A percentile compares a stretch with the other conserved stretches of the same genome.
phyloP scores from a whole-genome alignment of 2,888 invertebrate species.

The Drosophila anomalata region DNA sequence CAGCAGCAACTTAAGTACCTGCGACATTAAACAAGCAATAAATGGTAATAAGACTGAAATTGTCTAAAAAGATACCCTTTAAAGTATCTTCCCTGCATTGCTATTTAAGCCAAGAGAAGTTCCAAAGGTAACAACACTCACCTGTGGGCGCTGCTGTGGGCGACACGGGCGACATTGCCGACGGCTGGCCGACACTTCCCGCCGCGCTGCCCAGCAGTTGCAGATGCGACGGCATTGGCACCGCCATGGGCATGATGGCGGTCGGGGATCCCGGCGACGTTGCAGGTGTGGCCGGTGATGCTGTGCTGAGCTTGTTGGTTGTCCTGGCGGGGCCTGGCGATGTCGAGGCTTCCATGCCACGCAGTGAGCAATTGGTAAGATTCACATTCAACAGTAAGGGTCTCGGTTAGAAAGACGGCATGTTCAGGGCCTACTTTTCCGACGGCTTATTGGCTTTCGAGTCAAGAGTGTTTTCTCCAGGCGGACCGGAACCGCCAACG shows the following conservation, averaged over 20 bases:
- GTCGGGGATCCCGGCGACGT: constrained; percentile 37
- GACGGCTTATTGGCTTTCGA: constrained; percentile 55
- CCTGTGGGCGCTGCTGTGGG: constrained; percentile 68
- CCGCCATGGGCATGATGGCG: constrained; percentile 53
- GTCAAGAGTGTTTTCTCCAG: constrained; percentile 22
- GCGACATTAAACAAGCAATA: neutral
- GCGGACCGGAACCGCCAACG: constrained; percentile 39
- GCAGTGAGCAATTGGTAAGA: constrained; percentile 16
- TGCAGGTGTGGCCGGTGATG: constrained; percentile 60
- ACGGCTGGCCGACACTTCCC: constrained; percentile 54
- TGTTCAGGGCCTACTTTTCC: constrained; percentile 40
- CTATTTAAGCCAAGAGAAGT: neutral
- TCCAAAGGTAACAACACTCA: constrained; percentile 45
- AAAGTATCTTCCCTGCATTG: neutral
- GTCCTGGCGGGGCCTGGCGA: constrained; percentile 55
- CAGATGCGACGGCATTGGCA: constrained; percentile 66
- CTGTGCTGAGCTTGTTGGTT: constrained; percentile 19
- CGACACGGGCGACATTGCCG: constrained; percentile 59
- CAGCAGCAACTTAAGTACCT: neutral
- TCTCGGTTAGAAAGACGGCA: constrained; percentile 10
- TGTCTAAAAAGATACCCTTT: no score
- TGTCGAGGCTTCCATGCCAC: constrained; percentile 67
- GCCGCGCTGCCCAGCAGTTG: constrained; percentile 51
- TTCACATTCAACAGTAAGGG: neutral
- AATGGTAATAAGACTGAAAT: neutral